Evolutionary conservation across 2,888 invertebrate genomes (phyloP).

Genomic region (Microplitis deprimator): DNA sequence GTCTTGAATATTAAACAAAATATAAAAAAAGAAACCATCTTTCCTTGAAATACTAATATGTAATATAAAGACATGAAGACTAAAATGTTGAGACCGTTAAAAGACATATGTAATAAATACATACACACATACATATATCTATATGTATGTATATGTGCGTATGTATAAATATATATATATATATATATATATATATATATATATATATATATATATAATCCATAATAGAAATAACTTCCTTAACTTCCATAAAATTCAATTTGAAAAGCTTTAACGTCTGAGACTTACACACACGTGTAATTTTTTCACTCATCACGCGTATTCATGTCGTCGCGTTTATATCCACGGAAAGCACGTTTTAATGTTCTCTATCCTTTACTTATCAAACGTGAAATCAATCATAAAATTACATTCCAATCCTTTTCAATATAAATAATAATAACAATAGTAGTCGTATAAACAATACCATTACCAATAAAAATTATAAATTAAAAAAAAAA

Average conservation of each 20-base stretch:
- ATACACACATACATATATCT: too few species aligned
- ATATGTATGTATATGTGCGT: too few species aligned
- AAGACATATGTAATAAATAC: not conserved
- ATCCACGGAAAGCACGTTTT: conserved; percentile 43
- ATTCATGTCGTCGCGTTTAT: conserved; percentile 33
- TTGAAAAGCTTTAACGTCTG: not conserved
- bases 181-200: too few species aligned
- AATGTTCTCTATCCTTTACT: conserved; percentile 40
- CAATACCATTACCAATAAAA: not conserved
- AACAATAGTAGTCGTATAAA: not conserved
- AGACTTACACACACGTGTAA: conserved; percentile 9
- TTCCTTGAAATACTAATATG: too few species aligned
- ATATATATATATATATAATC: conserved; percentile 3
- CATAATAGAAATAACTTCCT: not conserved
- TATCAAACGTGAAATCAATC: conserved; percentile 44
- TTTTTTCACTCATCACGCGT: conserved; percentile 29
- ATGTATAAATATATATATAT: too few species aligned
- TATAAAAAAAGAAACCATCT: too few species aligned
- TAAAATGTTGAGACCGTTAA: too few species aligned
- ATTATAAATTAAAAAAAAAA: not conserved
- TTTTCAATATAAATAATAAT: not conserved
- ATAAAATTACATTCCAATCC: conserved; percentile 39
- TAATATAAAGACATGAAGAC: too few species aligned
- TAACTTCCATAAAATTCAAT: not conserved
- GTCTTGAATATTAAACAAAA: too few species aligned